Evolutionary conservation across 2,888 invertebrate genomes (phyloP).

Genomic region (Nephrotoma guestfalica): DNA sequence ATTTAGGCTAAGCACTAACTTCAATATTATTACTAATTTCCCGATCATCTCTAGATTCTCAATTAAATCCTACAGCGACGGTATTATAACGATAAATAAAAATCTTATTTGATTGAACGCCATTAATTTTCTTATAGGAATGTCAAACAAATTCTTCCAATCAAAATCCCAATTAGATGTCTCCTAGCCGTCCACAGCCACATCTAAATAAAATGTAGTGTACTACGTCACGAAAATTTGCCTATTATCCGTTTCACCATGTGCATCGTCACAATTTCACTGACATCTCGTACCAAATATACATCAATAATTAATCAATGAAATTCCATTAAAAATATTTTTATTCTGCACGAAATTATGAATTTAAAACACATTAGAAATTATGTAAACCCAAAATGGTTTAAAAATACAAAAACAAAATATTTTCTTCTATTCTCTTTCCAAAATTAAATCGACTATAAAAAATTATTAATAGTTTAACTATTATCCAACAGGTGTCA

Average conservation of each 20-base stretch:
- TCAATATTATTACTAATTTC: too few species aligned
- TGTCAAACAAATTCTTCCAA: background rate
- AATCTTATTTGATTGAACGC: background rate
- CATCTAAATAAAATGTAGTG: background rate
- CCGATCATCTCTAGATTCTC: too few species aligned
- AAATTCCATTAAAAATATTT: too few species aligned
- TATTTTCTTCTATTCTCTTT: too few species aligned
- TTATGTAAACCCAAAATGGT: too few species aligned
- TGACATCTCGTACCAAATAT: background rate
- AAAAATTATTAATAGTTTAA: background rate
- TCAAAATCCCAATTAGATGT: background rate
- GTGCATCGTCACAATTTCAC: background rate
- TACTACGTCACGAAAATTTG: background rate
- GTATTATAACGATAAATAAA: too few species aligned
- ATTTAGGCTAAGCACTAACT: too few species aligned
- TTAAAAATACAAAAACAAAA: too few species aligned
- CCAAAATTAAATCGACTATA: background rate
- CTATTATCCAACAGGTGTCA: background rate
- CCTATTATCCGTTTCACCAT: background rate
- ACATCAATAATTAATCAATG: too few species aligned
- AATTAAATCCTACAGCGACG: too few species aligned
- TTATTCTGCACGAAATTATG: too few species aligned
- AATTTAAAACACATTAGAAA: too few species aligned
- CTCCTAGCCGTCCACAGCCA: background rate
- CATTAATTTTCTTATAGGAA: background rate